Base-by-base conservation (phyloP, 2,113 vertebrate genomes). In the Odontophorus gujanensis region DNA sequence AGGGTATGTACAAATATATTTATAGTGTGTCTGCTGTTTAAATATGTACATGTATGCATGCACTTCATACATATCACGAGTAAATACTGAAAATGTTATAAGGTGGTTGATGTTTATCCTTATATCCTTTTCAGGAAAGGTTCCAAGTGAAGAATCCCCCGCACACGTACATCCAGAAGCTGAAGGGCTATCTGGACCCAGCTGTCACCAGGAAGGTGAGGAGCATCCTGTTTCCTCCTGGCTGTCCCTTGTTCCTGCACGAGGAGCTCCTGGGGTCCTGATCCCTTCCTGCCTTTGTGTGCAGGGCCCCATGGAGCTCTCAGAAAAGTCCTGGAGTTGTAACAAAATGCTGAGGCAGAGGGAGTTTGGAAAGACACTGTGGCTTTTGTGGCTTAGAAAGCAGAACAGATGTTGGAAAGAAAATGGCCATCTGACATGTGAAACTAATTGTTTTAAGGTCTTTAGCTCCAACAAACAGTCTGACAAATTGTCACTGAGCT, bases 101-200 rank as follows among this genome's bases (percentile, higher is more conserved):
- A 19, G 65, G 51, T 43, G 38, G 32, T 76, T 93, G 84, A 93
- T 72, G 50, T 79, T 94, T 75, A 3, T 40, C 94, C 74, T 92
- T 42, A 17, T 84, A 6, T 92, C 96, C 79, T 62, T 73, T 92
- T 51, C 97, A 99, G 99, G 99, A 99, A 93, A 97, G 99, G 22
- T 99, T 99, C 97, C 99, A 99, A 96, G 99, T 99, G 97, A 99
- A 99, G 97, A 99, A 99, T 91, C 99, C 99, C 62, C 99, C 99
- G 6, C 99, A 99, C 84, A 99, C 99, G 0, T 99, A 99, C 87
- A 99, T 99, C 96, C 99, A 99, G 93, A 99, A 99, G 97, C 81
- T 99, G 94, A 98, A 99, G 97, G 98, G 99, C 92, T 99, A 99
- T 97, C 98, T 99, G 66, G 99, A 99, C 97, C 99, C 99, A 8